Base-by-base conservation (phyloP, 2,113 vertebrate species). In the Fulica atra region DNA sequence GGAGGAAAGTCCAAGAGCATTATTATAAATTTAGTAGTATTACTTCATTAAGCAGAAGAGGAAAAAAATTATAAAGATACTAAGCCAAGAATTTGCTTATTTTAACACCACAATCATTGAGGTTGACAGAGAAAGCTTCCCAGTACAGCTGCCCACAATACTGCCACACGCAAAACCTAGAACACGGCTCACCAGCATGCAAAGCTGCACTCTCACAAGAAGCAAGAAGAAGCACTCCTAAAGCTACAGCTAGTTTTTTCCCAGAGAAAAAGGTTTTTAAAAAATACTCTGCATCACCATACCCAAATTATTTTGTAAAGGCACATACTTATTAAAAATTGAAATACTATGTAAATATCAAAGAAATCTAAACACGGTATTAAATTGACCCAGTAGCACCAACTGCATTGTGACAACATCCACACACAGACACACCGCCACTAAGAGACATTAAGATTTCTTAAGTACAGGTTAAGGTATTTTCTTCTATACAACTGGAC, bases 1-100 rank as follows among this genome's bases (percentile, higher is more conserved):
- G 70, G 95, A 86, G 88, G 90, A 91, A 97, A 97, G 85, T 35
- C 96, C 82, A 46, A 93, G 68, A 68, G 46, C 31, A 51, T 89
- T 51, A 92, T 35, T 81, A 64, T 29, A 60, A 92, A 70, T 74
- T 93, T n/a, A 71, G 38, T 16, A 68, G 66, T 84, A 84, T 33
- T 69, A 65, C 48, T 79, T 74, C 69, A 46, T 86, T 69, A 81
- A 71, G 64, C 35, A 86, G 69, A 60, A 70, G 31, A 76, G 8
- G 25, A 2, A 13, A 13, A 26, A 2, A 7, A 28, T 63, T 33
- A 28, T 4, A 42, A 46, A 81, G 66, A 36, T 33, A 46, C 44
- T 46, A 76, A 92, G 65, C 20, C 59, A 63, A 60, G 46, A 71
- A 78, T 76, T n/a, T 77, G 53, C 38, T 28, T 40, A 53, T 66